Percentiles rank a stretch among this genome's conserved stretches.
These are phyloP conservation scores for Lasioglossum oenotherae DNA, from an alignment of 2,888 invertebrate genomes.

Conservation along the genomic window DNA sequence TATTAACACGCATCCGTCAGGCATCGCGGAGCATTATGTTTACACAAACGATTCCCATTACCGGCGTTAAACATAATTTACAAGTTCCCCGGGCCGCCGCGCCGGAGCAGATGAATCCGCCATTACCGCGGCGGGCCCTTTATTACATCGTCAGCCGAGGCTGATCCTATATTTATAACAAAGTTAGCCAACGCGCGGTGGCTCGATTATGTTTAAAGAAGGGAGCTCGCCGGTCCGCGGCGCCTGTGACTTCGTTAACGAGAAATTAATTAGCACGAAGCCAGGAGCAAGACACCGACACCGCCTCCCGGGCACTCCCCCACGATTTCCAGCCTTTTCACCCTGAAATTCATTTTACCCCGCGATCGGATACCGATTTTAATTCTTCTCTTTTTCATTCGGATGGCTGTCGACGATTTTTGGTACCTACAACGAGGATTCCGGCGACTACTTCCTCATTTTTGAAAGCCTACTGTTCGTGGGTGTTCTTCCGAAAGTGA, in stretches of 20 bases:
- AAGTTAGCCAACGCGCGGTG: constrained; percentile 53
- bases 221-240: constrained; percentile 33
- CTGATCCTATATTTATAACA: constrained; percentile 56
- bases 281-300: constrained; percentile 35
- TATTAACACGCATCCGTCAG: constrained; percentile 28
- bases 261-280: constrained; percentile 60
- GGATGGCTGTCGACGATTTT: not conserved
- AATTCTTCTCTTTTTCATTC: not conserved
- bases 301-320: not conserved
- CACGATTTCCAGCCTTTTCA: not conserved
- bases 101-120: constrained; percentile 37
- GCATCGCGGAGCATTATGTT: constrained; percentile 11
- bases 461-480: too few species aligned
- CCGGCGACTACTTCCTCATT: too few species aligned
- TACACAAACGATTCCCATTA: constrained; percentile 36
- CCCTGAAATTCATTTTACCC: not conserved
- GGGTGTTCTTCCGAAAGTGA: too few species aligned
- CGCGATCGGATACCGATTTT: not conserved
- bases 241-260: constrained; percentile 58
- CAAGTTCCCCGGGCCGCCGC: not conserved
- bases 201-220: constrained; percentile 64
- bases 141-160: constrained; percentile 49
- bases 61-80: constrained; percentile 38
- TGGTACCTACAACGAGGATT: not conserved
- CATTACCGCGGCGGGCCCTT: constrained; percentile 48